Conservation (phyloP, 2,113 vertebrate species). For the Gasterosteus aculeatus region DNA sequence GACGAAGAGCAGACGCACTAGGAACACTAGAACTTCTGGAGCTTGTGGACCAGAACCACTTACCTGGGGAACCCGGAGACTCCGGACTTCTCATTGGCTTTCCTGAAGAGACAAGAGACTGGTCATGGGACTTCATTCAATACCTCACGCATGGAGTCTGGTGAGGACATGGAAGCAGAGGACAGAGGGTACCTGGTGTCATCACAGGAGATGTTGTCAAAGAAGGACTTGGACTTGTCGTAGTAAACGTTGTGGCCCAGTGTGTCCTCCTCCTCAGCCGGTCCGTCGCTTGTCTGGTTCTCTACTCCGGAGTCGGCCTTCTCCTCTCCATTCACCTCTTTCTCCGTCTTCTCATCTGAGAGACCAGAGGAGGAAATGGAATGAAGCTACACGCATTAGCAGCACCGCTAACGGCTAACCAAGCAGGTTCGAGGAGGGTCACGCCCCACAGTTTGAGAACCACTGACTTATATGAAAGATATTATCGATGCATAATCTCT, state of each 20-base stretch:
- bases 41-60: slow-evolving; percentile 2
- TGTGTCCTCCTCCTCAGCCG: slow-evolving; percentile 87
- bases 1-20: background rate
- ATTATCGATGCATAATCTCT: too few species aligned
- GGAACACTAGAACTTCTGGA: too few species aligned
- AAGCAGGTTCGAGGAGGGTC: too few species aligned
- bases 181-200: slow-evolving; percentile 87
- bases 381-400: too few species aligned
- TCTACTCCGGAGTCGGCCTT: slow-evolving; percentile 91
- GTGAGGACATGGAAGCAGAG: background rate
- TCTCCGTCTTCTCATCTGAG: slow-evolving; percentile 89
- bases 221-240: slow-evolving; percentile 98
- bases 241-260: slow-evolving; percentile 94
- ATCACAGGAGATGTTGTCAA: slow-evolving; percentile 98
- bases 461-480: too few species aligned
- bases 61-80: slow-evolving; percentile 66
- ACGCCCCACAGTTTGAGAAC: too few species aligned
- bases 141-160: background rate
- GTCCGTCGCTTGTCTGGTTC: slow-evolving; percentile 90
- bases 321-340: slow-evolving; percentile 92
- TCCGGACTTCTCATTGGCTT: slow-evolving; percentile 71
- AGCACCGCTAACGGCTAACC: too few species aligned
- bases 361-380: background rate
- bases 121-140: background rate
- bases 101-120: slow-evolving; percentile 51